Evolutionary conservation across 2,888 invertebrate species (phyloP).

Genomic region (Parnassius mnemosyne): DNA sequence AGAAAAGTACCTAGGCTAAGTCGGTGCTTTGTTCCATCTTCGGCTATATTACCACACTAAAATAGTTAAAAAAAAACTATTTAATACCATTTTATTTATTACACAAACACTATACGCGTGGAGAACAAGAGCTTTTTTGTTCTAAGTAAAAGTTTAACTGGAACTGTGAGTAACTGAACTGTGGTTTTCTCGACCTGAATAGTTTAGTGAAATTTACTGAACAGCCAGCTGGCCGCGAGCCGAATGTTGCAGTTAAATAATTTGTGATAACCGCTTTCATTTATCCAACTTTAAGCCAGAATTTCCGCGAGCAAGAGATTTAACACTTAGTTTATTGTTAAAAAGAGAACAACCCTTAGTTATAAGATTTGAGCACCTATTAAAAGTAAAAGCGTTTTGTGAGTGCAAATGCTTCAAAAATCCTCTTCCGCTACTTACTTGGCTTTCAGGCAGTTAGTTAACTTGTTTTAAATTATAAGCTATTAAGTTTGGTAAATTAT

Average conservation of each 20-base stretch:
- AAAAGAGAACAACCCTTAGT: constrained; percentile 11
- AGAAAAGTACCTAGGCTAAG: too few species aligned
- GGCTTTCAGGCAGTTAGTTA: too few species aligned
- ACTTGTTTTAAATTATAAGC: too few species aligned
- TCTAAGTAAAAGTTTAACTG: constrained; percentile 46
- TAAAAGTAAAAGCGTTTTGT: too few species aligned
- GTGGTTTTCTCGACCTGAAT: constrained; percentile 73
- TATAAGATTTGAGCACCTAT: too few species aligned
- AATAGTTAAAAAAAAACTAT: too few species aligned
- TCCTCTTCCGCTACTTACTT: too few species aligned
- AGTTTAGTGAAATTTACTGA: constrained; percentile 69
- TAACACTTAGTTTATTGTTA: constrained; percentile 33
- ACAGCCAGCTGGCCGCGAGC: constrained; percentile 67
- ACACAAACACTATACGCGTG: too few species aligned
- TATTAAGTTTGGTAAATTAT: too few species aligned
- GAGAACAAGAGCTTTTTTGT: constrained; percentile 35
- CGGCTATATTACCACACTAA: too few species aligned
- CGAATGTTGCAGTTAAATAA: constrained; percentile 74
- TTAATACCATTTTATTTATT: background rate
- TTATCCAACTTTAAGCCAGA: constrained; percentile 63
- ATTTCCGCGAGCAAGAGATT: constrained; percentile 50
- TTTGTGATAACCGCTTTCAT: constrained; percentile 73
- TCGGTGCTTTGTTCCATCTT: too few species aligned
- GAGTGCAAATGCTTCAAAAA: too few species aligned
- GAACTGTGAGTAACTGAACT: constrained; percentile 63